Percentiles rank a stretch among this genome's conserved stretches.
These are phyloP conservation scores for Aleiodes alternator DNA, from an alignment of 2,888 invertebrate species.

Conservation along the genomic window DNA sequence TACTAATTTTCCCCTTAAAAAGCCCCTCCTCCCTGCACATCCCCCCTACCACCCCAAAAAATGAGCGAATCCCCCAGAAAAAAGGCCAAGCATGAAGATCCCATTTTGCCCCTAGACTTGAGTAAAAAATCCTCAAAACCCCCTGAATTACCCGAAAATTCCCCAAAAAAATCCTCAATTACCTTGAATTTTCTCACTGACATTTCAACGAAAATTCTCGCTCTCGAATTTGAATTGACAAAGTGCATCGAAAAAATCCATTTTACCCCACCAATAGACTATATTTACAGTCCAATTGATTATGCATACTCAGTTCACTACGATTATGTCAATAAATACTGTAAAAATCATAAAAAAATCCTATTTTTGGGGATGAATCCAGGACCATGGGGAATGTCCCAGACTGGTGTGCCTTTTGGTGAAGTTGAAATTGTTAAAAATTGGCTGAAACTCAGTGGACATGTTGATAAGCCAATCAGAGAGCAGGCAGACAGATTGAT, in stretches of 20 bases:
- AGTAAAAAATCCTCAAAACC: conserved; percentile 49
- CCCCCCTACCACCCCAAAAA: not conserved
- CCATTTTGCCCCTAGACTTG: conserved; percentile 61
- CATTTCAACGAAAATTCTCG: conserved; percentile 62
- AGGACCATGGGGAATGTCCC: conserved; percentile 97
- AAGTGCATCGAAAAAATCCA: conserved; percentile 58
- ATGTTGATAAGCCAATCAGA: conserved; percentile 81
- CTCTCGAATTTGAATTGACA: conserved; percentile 62
- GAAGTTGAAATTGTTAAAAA: conserved; percentile 86
- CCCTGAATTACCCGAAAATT: conserved; percentile 26
- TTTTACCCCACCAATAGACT: conserved; percentile 77
- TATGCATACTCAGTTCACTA: conserved; percentile 89
- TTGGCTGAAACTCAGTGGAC: conserved; percentile 85
- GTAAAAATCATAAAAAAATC: conserved; percentile 82
- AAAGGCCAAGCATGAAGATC: conserved; percentile 59
- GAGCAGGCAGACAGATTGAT: conserved; percentile 85
- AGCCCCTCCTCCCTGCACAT: too few species aligned
- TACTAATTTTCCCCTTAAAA: not conserved
- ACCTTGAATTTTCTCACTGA: conserved; percentile 1
- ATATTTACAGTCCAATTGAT: conserved; percentile 89
- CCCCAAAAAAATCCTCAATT: conserved; percentile 16
- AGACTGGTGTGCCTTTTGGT: conserved; percentile 96
- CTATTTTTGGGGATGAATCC: conserved; percentile 96
- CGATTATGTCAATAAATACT: conserved; percentile 84
- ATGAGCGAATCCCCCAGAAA: conserved; percentile 33